phyloP scores from a whole-genome alignment of 2,888 invertebrate genomes.

The Therioaphis trifolii region DNA sequence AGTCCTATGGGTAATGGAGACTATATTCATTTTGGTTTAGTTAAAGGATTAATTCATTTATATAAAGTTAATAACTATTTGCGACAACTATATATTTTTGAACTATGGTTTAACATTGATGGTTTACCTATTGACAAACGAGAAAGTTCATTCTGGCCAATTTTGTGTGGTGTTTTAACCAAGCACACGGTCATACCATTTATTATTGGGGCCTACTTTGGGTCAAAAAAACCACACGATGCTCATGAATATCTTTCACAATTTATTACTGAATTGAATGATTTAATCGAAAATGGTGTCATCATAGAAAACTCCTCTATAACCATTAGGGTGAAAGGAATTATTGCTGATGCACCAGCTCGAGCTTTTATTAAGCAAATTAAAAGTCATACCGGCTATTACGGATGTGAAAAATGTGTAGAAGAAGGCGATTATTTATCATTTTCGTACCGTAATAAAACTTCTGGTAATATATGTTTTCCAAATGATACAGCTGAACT shows the following conservation, averaged over 20 bases:
- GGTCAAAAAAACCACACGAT: not conserved
- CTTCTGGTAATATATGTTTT: too few relatives aligned
- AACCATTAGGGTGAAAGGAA: not conserved
- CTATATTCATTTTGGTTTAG: not conserved
- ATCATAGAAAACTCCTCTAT: not conserved
- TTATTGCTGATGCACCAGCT: not conserved
- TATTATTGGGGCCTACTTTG: constrained; percentile 2
- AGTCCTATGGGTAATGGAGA: not conserved
- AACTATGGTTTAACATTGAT: constrained; percentile 1
- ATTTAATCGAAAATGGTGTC: not conserved
- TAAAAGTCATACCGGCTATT: too few relatives aligned
- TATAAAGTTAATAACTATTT: not conserved
- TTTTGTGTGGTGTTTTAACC: not conserved
- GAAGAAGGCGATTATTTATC: too few relatives aligned
- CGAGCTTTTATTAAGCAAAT: too few relatives aligned
- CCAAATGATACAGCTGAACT: too few relatives aligned
- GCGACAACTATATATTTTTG: not conserved
- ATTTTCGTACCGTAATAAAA: too few relatives aligned
- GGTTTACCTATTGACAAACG: not conserved
- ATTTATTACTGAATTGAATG: not conserved
- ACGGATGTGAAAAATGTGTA: too few relatives aligned
- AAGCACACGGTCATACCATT: not conserved
- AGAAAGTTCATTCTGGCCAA: constrained; percentile 3
- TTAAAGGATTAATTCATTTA: constrained; percentile 3
- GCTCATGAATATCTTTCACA: not conserved